Conservation (phyloP, 2,888 invertebrate species). For the Eupeodes luniger region DNA sequence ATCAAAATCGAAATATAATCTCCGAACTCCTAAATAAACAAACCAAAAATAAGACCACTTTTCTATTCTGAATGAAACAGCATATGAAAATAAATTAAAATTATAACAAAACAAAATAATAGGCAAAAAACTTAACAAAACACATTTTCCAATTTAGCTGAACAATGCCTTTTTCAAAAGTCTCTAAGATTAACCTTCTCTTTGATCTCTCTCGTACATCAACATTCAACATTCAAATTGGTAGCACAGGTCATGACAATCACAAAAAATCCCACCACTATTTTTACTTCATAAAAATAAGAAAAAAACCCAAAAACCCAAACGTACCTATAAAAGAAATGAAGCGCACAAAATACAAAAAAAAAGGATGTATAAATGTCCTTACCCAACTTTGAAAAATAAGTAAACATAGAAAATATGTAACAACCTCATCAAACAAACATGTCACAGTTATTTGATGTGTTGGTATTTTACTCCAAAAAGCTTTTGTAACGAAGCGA, state of each 20-base stretch:
- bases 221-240: slow-evolving; percentile 64
- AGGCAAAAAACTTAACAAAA: neutral
- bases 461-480: neutral
- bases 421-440: neutral
- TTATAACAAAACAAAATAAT: too few relatives aligned
- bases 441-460: neutral
- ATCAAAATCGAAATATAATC: too few relatives aligned
- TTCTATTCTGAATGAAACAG: neutral
- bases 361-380: too few relatives aligned
- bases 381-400: slow-evolving; percentile 24
- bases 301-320: neutral
- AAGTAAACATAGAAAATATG: neutral
- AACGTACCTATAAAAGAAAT: slow-evolving; percentile 18
- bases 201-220: slow-evolving; percentile 59
- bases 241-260: slow-evolving; percentile 68
- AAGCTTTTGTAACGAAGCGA: neutral
- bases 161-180: slow-evolving; percentile 13
- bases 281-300: neutral
- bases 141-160: neutral
- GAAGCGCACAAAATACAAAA: slow-evolving; percentile 22
- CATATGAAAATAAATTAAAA: neutral
- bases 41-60: neutral
- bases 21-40: too few relatives aligned
- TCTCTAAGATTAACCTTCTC: slow-evolving; percentile 50
- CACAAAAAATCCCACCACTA: slow-evolving; percentile 18